Conservation (phyloP, 2,113 vertebrate genomes). For the Eudyptes chrysolophus region DNA sequence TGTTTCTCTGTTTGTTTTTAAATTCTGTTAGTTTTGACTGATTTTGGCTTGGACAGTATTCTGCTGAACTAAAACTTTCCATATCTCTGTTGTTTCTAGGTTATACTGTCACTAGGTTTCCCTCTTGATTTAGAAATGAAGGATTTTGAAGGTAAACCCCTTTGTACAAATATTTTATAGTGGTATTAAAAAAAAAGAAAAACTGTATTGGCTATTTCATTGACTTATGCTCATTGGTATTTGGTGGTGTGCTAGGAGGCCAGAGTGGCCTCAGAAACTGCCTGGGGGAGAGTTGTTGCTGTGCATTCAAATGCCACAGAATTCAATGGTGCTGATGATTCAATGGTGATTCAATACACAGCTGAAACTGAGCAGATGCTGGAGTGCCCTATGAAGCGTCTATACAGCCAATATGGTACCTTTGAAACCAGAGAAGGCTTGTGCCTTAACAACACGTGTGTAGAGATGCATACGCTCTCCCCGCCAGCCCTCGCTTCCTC, state of each 20-base stretch:
- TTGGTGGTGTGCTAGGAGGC: background rate
- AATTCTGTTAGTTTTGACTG: background rate
- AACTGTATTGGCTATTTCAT: accelerated
- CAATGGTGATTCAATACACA: too few species aligned
- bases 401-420: background rate
- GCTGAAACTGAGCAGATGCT: accelerated
- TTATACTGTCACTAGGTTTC: conserved; percentile 39
- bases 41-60: background rate
- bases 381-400: background rate
- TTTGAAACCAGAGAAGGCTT: background rate
- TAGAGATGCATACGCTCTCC: accelerated
- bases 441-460: background rate
- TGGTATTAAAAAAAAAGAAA: background rate
- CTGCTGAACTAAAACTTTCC: background rate
- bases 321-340: background rate
- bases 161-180: background rate
- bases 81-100: conserved; percentile 3
- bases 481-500: background rate
- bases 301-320: background rate
- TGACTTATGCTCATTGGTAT: accelerated
- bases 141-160: conserved; percentile 66
- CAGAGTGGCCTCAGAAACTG: background rate
- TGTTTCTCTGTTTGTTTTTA: background rate
- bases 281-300: background rate
- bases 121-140: conserved; percentile 59